Conservation (phyloP, 2,888 invertebrate species). For the Drosophila demipolita region DNA sequence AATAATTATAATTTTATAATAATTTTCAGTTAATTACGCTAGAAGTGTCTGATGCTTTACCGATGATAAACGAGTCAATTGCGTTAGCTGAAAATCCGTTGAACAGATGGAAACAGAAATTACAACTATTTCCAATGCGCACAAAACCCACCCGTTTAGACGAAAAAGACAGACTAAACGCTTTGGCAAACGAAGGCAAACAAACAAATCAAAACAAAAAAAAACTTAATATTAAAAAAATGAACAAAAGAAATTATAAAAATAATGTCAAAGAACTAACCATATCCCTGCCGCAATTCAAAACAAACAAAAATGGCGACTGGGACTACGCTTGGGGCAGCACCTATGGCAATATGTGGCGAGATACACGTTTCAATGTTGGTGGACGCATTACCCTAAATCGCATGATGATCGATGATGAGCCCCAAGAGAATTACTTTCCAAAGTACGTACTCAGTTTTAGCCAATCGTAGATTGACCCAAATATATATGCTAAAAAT, state of each 20-base stretch:
- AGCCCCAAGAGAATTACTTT: neutral
- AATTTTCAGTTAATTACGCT: conserved; percentile 5
- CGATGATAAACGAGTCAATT: neutral
- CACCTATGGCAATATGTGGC: neutral
- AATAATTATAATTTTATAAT: too few species aligned
- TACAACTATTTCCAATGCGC: neutral
- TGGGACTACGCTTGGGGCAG: neutral
- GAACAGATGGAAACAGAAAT: neutral
- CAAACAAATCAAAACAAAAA: neutral
- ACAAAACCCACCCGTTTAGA: neutral
- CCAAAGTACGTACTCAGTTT: neutral
- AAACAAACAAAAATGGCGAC: neutral
- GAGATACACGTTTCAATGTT: conserved; percentile 7
- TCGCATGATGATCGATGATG: neutral
- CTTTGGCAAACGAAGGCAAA: neutral
- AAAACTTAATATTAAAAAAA: neutral
- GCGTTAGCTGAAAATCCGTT: neutral
- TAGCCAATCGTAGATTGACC: neutral
- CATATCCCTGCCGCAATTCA: neutral
- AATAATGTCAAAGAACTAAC: neutral
- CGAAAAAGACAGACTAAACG: neutral
- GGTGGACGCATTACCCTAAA: neutral
- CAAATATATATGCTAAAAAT: neutral
- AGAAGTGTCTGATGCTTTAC: neutral
- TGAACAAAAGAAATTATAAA: neutral